Base-by-base conservation (phyloP, 2,797 vertebrate species). In the Esox masquinongy region DNA sequence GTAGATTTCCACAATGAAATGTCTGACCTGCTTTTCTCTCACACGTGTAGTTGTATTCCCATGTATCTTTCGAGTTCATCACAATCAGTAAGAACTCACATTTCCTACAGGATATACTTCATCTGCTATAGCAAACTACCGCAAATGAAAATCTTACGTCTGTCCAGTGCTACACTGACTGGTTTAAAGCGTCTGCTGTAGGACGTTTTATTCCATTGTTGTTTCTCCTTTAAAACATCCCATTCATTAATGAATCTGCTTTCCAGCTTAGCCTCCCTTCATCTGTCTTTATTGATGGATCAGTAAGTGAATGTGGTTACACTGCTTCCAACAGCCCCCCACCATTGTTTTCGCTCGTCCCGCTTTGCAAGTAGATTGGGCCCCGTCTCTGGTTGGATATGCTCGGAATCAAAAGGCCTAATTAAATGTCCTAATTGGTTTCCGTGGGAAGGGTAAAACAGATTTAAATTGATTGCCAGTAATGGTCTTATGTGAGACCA, bases 391-490 rank as follows among this genome's bases (percentile, higher is more conserved):
- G 15, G 78, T 78, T 70, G 82, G 80, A 82, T 89, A 83, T 86
- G 84, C 86, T 86, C 85, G 85, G 88, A 91, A 89, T 92, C 81
- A 91, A 87, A 90, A 90, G 87, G 86, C 81, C 80, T 92, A 93
- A 93, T 93, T 92, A 90, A 90, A 93, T 92, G 82, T 86, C 86
- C 88, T 93, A 92, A 94, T 94, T 93, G 92, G 91, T 91, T 94
- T 93, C 91, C 82, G 85, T 91, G 91, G 89, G 91, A 92, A 91
- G 88, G 87, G 89, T 90, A 88, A 92, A 92, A 90, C 90, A 90
- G 90, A 93, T 93, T 91, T 91, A 88, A 93, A 93, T 93, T 91
- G 92, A 94, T 93, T 92, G 90, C 88, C 84, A 79, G 88, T 92
- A 93, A 93, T 91, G 90, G 90, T 89, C 88, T 92, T 91, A 93